Conservation (phyloP, 2,113 vertebrate species). For the Phrynosoma platyrhinos region DNA sequence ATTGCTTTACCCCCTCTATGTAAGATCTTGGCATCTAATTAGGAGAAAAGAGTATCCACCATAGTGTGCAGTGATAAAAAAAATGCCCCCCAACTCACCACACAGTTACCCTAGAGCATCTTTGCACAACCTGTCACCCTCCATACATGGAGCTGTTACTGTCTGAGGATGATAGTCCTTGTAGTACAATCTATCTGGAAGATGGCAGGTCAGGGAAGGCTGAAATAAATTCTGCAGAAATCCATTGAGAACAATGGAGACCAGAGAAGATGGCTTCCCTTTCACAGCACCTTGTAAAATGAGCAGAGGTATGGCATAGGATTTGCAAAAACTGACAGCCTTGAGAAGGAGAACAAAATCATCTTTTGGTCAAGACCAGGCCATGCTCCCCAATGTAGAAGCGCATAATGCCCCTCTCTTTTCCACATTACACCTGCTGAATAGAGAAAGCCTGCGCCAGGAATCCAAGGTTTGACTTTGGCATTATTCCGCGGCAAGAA, state of each 20-base stretch:
- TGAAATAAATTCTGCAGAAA: not conserved
- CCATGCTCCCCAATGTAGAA: not conserved
- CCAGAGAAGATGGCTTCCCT: too few relatives aligned
- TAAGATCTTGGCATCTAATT: too few relatives aligned
- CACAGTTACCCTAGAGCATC: too few relatives aligned
- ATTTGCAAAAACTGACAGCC: not conserved
- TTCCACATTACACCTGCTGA: conserved; percentile 49
- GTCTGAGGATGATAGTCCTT: too few relatives aligned
- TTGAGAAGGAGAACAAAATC: not conserved
- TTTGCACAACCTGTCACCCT: too few relatives aligned
- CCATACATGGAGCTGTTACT: too few relatives aligned
- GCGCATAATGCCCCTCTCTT: conserved; percentile 51
- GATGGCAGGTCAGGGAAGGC: not conserved
- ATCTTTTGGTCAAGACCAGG: not conserved
- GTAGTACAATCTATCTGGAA: not conserved
- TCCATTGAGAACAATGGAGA: not conserved
- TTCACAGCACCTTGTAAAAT: fast-evolving
- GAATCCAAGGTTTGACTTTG: conserved; percentile 18
- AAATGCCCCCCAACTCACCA: too few relatives aligned
- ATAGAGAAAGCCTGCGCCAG: conserved; percentile 37
- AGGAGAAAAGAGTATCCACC: too few relatives aligned
- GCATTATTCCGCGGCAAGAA: conserved; percentile 21
- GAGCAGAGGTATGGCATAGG: too few relatives aligned
- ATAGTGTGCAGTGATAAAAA: too few relatives aligned
- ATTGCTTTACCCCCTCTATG: too few relatives aligned